Conservation (phyloP, 2,888 invertebrate genomes). For the Oscheius sp. region DNA sequence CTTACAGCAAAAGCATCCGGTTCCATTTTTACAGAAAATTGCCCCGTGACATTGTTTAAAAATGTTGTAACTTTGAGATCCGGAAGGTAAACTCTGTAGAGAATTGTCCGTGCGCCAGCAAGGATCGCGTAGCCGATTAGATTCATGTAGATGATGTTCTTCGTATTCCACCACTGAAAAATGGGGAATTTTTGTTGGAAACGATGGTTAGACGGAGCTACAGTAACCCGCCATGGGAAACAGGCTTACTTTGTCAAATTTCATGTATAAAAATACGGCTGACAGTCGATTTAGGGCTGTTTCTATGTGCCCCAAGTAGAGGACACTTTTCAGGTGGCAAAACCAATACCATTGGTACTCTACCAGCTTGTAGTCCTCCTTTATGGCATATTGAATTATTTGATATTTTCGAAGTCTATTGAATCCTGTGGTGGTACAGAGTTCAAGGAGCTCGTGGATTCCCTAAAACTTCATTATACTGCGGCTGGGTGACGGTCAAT, state of each 20-base stretch:
- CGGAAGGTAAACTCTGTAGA: neutral
- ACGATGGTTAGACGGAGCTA: too few relatives aligned
- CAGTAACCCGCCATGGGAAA: neutral
- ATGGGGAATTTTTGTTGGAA: too few relatives aligned
- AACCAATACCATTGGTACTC: neutral
- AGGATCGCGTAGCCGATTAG: neutral
- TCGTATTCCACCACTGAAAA: neutral
- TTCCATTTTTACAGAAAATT: neutral
- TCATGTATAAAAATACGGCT: neutral
- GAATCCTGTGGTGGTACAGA: neutral
- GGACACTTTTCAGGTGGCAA: neutral
- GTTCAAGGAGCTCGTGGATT: neutral
- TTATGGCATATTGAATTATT: neutral
- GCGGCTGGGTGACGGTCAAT: too few relatives aligned
- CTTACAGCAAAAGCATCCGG: neutral
- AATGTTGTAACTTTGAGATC: neutral
- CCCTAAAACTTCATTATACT: neutral
- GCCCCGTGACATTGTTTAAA: neutral
- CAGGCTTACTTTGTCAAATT: neutral
- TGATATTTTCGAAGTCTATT: conserved; percentile 1
- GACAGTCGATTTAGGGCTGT: neutral
- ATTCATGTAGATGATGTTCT: neutral
- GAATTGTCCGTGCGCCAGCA: neutral
- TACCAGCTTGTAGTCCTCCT: neutral
- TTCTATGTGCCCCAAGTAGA: neutral